phyloP scores from a whole-genome alignment of 2,888 invertebrate genomes.

The Nymphalis polychloros region DNA sequence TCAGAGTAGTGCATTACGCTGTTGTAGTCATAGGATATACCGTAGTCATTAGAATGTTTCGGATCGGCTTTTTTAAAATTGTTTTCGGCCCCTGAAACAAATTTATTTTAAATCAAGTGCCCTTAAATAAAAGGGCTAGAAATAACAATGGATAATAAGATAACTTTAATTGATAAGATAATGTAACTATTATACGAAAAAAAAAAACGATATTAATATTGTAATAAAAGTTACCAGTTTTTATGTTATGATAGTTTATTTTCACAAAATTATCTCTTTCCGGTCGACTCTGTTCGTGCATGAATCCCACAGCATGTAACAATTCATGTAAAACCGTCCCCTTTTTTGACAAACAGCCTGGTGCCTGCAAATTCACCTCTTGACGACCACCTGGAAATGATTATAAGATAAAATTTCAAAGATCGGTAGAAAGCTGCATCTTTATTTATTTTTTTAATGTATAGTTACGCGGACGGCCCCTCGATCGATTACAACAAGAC shows the following conservation, averaged over 20 bases:
- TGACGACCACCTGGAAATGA: constrained; percentile 73
- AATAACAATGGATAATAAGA: no score
- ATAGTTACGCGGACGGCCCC: no score
- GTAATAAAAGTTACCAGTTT: constrained; percentile 67
- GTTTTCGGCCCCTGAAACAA: constrained; percentile 77
- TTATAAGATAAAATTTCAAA: not conserved
- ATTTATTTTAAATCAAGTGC: not conserved
- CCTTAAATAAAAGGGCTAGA: not conserved
- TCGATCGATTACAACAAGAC: no score
- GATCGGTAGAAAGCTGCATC: no score
- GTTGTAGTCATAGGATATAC: constrained; percentile 88
- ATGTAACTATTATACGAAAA: no score
- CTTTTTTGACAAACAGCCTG: constrained; percentile 86
- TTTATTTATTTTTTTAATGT: no score
- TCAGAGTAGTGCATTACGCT: constrained; percentile 93
- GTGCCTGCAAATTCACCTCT: constrained; percentile 87
- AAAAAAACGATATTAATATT: not conserved
- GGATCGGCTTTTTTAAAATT: constrained; percentile 87
- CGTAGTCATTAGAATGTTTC: constrained; percentile 83
- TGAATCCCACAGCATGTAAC: constrained; percentile 89
- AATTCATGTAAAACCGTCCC: constrained; percentile 91
- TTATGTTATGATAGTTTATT: constrained; percentile 86
- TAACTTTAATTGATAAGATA: no score
- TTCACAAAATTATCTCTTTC: constrained; percentile 87
- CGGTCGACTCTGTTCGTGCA: constrained; percentile 90